Conservation (phyloP, 1,140 invertebrate species). For the Wasmannia auropunctata region DNA sequence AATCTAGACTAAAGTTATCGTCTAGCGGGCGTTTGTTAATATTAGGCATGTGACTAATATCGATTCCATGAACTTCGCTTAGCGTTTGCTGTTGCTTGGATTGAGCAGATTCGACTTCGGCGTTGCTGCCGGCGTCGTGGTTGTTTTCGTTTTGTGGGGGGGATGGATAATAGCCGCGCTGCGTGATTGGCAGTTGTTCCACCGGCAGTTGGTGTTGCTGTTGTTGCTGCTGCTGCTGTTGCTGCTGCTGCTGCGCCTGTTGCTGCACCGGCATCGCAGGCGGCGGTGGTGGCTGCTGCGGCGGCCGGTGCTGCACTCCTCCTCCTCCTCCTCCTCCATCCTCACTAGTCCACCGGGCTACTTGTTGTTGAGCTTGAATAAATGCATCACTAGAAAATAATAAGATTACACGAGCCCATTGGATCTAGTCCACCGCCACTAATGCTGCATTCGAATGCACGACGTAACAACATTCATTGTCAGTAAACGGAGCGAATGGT, state of each 20-base stretch:
- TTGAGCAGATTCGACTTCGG: slow-evolving; percentile 82
- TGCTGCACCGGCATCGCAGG: slow-evolving; percentile 76
- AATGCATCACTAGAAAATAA: slow-evolving; percentile 97
- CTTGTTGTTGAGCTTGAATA: slow-evolving; percentile 96
- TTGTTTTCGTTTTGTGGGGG: slow-evolving; percentile 78
- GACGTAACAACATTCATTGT: slow-evolving; percentile 54
- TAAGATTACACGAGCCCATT: slow-evolving; percentile 86
- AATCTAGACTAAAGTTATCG: slow-evolving; percentile 84
- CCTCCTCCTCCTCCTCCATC: slow-evolving; percentile 86
- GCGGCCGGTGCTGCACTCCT: slow-evolving; percentile 87
- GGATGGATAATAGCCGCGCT: slow-evolving; percentile 81
- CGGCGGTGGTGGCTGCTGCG: slow-evolving; percentile 80
- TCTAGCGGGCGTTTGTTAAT: slow-evolving; percentile 83
- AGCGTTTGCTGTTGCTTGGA: slow-evolving; percentile 79
- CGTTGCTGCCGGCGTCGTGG: slow-evolving; percentile 68
- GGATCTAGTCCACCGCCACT: slow-evolving; percentile 82
- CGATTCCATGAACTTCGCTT: slow-evolving; percentile 80
- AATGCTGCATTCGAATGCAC: slow-evolving; percentile 73
- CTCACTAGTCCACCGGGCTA: slow-evolving; percentile 96
- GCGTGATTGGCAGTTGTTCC: slow-evolving; percentile 75
- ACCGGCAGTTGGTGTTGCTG: slow-evolving; percentile 71
- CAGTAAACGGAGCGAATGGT: slow-evolving; percentile 30
- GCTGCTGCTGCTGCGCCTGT: slow-evolving; percentile 44
- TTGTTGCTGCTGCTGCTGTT: slow-evolving; percentile 40
- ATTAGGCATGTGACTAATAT: slow-evolving; percentile 83